Conservation (phyloP, 92 coral and sea anemone species). For the Zoanthus sociatus region DNA sequence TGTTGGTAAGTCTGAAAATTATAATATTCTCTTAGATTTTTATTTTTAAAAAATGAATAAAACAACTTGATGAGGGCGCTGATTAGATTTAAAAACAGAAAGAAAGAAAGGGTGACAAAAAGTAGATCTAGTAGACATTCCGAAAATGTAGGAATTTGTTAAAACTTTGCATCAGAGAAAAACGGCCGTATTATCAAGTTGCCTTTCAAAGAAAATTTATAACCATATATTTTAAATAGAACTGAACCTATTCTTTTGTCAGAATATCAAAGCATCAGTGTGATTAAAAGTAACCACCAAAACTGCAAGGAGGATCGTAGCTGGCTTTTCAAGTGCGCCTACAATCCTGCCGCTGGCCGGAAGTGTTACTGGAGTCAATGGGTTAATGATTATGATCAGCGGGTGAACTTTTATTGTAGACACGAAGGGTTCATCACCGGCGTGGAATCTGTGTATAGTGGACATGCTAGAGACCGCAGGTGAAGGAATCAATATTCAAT, state of each 20-base stretch:
- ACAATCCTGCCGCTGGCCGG: slow-evolving; percentile 34
- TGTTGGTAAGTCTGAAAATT: no score
- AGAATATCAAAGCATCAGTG: slow-evolving; percentile 25
- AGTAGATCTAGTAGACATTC: no score
- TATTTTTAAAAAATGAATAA: no score
- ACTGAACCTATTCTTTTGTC: neutral
- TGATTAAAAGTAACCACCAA: slow-evolving; percentile 36
- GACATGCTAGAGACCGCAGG: slow-evolving; percentile 32
- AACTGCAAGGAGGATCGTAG: slow-evolving; percentile 53
- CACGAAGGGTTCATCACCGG: slow-evolving; percentile 51
- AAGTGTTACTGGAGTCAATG: slow-evolving; percentile 38
- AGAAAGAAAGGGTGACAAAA: no score
- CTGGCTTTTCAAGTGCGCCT: slow-evolving; percentile 35
- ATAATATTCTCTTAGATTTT: no score
- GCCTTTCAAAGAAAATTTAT: no score
- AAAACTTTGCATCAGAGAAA: no score
- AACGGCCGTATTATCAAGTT: no score
- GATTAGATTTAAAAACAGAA: no score
- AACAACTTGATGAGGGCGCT: no score
- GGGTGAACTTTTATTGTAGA: slow-evolving; percentile 52
- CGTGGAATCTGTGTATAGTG: neutral
- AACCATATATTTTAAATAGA: no score
- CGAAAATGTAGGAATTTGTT: no score
- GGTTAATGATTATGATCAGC: slow-evolving; percentile 20
- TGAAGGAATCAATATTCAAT: neutral